Conservation (phyloP, 2,888 invertebrate genomes). For the Leptura quadrifasciata region DNA sequence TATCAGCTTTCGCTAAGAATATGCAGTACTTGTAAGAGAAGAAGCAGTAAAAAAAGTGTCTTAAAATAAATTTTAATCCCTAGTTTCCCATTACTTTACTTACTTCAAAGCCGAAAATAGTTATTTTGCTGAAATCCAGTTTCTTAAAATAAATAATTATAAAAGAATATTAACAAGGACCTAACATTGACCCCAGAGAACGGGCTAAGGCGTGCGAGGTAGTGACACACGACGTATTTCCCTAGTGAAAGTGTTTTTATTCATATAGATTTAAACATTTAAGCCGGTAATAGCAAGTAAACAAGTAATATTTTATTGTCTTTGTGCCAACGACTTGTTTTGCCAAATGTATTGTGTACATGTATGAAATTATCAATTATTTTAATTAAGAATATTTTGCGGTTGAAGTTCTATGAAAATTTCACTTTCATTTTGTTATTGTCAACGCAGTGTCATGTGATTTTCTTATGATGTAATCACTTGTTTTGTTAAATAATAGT, state of each 20-base stretch:
- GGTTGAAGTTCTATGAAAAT: slow-evolving; percentile 33
- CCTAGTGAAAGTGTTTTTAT: slow-evolving; percentile 45
- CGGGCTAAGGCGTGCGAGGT: background rate
- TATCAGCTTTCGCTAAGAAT: too few relatives aligned
- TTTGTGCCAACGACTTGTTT: slow-evolving; percentile 45
- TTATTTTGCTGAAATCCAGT: too few relatives aligned
- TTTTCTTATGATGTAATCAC: slow-evolving; percentile 34
- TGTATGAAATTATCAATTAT: slow-evolving; percentile 45
- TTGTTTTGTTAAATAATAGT: slow-evolving; percentile 30
- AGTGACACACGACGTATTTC: slow-evolving; percentile 33
- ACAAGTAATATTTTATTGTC: slow-evolving; percentile 41
- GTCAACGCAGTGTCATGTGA: slow-evolving; percentile 28
- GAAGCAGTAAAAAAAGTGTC: too few relatives aligned
- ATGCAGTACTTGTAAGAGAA: too few relatives aligned
- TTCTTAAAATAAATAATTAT: too few relatives aligned
- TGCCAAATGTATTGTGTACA: slow-evolving; percentile 45
- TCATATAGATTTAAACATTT: slow-evolving; percentile 20
- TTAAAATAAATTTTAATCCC: too few relatives aligned
- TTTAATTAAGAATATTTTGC: slow-evolving; percentile 44
- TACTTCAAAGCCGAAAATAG: too few relatives aligned
- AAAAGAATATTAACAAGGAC: background rate
- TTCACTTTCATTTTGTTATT: slow-evolving; percentile 45
- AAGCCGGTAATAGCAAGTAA: slow-evolving; percentile 21
- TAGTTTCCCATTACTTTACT: too few relatives aligned
- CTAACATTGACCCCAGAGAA: background rate